Conservation (phyloP, 1,140 invertebrate species). For the Drosophila setifemur region DNA sequence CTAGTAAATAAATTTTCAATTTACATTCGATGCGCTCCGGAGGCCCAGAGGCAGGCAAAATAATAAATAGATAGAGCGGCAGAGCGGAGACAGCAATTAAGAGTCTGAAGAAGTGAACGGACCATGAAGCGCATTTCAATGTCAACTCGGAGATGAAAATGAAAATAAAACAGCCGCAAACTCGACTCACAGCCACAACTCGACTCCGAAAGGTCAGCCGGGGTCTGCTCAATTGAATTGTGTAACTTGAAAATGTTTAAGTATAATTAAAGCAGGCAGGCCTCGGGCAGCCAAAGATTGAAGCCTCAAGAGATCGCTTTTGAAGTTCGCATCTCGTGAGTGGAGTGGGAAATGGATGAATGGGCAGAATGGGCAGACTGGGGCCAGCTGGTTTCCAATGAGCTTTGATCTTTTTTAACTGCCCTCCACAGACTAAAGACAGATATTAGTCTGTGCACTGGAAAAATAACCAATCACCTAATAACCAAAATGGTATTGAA, state of each 20-base stretch:
- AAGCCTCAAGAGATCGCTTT: slow-evolving; percentile 51
- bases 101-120: slow-evolving; percentile 65
- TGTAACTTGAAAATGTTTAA: slow-evolving; percentile 63
- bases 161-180: slow-evolving; percentile 21
- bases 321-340: slow-evolving; percentile 45
- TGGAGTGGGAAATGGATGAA: slow-evolving; percentile 17
- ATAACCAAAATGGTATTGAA: background rate
- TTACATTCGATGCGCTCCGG: slow-evolving; percentile 52
- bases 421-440: slow-evolving; percentile 14
- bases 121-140: slow-evolving; percentile 77
- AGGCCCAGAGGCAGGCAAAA: slow-evolving; percentile 8
- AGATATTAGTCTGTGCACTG: background rate
- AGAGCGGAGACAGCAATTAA: slow-evolving; percentile 56
- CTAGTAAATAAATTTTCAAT: slow-evolving; percentile 31
- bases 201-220: slow-evolving; percentile 48
- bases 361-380: background rate
- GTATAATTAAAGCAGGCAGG: slow-evolving; percentile 55
- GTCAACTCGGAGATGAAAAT: slow-evolving; percentile 62
- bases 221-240: slow-evolving; percentile 57
- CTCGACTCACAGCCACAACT: slow-evolving; percentile 4
- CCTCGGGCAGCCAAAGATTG: slow-evolving; percentile 18
- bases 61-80: background rate
- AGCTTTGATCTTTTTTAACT: slow-evolving; percentile 71
- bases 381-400: slow-evolving; percentile 23
- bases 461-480: background rate